Conservation (phyloP, 1,140 invertebrate species). For the Caenorhabditis briggsae region DNA sequence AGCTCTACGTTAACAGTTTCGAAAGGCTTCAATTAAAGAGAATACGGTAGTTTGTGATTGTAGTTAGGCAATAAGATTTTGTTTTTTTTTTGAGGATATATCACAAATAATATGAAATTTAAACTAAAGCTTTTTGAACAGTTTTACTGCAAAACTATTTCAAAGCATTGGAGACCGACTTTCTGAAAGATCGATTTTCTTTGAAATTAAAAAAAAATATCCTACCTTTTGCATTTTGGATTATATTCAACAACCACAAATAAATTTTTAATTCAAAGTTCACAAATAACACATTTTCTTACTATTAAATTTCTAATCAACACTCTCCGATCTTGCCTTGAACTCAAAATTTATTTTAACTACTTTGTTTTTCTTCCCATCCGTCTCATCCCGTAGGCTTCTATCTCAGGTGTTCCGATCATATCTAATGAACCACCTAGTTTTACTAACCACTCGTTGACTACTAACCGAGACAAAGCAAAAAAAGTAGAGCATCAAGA, state of each 20-base stretch:
- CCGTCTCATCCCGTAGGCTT: not conserved
- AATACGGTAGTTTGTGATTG: too few relatives aligned
- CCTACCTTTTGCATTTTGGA: not conserved
- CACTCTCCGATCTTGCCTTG: not conserved
- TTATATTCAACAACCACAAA: not conserved
- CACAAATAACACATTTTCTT: not conserved
- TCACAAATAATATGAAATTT: too few relatives aligned
- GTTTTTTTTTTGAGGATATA: too few relatives aligned
- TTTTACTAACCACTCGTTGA: not conserved
- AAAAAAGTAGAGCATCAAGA: not conserved
- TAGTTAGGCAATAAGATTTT: too few relatives aligned
- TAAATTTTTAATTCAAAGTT: not conserved
- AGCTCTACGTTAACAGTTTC: too few relatives aligned
- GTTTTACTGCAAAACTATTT: too few relatives aligned
- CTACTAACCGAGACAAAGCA: not conserved
- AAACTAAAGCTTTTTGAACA: too few relatives aligned
- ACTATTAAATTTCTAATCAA: not conserved
- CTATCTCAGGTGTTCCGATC: not conserved
- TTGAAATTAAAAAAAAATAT: too few relatives aligned
- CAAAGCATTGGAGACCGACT: too few relatives aligned
- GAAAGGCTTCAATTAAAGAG: too few relatives aligned
- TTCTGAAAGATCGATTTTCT: too few relatives aligned
- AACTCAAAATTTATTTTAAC: not conserved
- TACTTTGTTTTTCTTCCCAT: slow-evolving; percentile 29
- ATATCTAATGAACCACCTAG: slow-evolving; percentile 34